These are phyloP conservation scores for Tanypteryx hageni DNA, from an alignment of 2,888 invertebrate genomes.

Conservation along the genomic window DNA sequence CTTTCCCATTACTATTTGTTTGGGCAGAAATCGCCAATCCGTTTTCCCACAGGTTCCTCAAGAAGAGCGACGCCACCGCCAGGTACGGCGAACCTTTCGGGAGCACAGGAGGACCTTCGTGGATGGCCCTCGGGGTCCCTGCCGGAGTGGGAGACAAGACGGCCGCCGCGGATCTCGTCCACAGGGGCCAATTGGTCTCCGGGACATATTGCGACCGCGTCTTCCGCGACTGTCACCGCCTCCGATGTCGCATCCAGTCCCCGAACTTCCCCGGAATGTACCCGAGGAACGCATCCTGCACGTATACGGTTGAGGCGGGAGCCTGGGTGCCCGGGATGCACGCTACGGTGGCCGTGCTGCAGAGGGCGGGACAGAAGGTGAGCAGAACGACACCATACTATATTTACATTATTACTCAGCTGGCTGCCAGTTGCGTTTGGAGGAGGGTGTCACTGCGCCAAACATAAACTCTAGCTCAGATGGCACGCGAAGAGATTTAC, in stretches of 20 bases:
- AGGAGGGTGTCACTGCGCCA: no score
- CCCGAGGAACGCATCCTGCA: constrained; percentile 90
- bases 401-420: no score
- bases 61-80: constrained; percentile 85
- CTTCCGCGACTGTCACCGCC: constrained; percentile 85
- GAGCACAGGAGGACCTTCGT: not conserved
- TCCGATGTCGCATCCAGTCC: constrained; percentile 86
- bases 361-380: constrained; percentile 76
- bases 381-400: no score
- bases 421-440: no score
- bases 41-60: constrained; percentile 89
- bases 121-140: constrained; percentile 32
- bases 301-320: constrained; percentile 82
- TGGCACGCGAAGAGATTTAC: no score
- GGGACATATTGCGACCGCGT: constrained; percentile 89
- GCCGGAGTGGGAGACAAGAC: not conserved
- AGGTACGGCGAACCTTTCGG: constrained; percentile 82
- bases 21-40: constrained; percentile 72
- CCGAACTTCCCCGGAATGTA: constrained; percentile 95
- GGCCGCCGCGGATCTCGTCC: constrained; percentile 74
- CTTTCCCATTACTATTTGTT: no score
- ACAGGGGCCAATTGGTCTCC: constrained; percentile 84
- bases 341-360: constrained; percentile 85
- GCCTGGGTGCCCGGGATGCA: constrained; percentile 83
- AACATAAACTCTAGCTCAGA: no score